Conservation (phyloP, 2,113 vertebrate genomes). For the Corapipo altera region DNA sequence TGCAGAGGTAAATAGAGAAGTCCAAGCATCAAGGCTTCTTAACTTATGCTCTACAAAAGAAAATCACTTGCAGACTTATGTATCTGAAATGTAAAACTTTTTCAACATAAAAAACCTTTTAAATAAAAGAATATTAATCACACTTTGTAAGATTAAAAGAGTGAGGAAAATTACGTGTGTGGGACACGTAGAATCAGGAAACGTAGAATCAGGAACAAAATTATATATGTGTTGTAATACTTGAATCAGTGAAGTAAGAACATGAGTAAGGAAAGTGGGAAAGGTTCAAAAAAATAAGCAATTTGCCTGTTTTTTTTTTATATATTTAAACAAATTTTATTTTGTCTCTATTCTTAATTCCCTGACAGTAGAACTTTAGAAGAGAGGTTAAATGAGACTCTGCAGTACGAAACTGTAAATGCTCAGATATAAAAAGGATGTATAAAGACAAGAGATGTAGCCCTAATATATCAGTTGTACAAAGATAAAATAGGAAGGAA, state of each 20-base stretch:
- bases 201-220: neutral
- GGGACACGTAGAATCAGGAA: neutral
- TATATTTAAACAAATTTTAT: neutral
- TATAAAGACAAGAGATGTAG: neutral
- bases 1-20: neutral
- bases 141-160: neutral
- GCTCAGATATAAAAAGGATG: neutral
- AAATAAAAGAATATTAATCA: neutral
- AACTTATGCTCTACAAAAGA: neutral
- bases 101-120: neutral
- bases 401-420: neutral
- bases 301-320: neutral
- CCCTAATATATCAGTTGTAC: neutral
- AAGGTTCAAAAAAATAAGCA: neutral
- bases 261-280: neutral
- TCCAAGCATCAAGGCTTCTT: neutral
- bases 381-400: neutral
- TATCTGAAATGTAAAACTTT: neutral
- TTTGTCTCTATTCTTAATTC: neutral
- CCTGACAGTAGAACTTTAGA: neutral
- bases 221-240: neutral
- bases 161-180: neutral
- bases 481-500: neutral
- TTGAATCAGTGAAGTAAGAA: neutral
- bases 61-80: neutral